phyloP scores from a whole-genome alignment of 2,113 vertebrate species.

The Columba livia region DNA sequence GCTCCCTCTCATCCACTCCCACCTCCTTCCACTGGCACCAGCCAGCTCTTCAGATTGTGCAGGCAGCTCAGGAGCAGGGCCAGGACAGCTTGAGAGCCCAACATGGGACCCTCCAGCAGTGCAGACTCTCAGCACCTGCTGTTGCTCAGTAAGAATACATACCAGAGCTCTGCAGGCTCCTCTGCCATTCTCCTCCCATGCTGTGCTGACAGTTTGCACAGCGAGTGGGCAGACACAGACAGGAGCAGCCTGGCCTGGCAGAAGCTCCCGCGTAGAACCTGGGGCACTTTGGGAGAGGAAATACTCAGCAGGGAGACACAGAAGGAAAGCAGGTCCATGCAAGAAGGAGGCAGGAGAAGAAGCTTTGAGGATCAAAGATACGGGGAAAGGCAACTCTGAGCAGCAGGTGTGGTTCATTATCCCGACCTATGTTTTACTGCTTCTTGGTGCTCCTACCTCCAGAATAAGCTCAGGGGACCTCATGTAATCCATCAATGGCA shows the following conservation, averaged over 20 bases:
- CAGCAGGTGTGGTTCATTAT: not conserved
- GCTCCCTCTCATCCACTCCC: no score
- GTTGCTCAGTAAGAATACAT: no score
- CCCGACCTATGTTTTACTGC: not conserved
- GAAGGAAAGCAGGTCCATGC: not conserved
- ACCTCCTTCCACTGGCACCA: no score
- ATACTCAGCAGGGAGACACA: not conserved
- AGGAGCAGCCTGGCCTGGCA: not conserved
- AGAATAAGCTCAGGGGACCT: not conserved
- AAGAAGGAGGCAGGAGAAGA: no score
- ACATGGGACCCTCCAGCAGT: no score
- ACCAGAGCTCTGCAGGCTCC: not conserved
- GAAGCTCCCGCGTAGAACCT: not conserved
- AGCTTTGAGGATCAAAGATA: not conserved
- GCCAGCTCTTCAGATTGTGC: no score
- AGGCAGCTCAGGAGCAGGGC: no score
- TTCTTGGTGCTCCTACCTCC: not conserved
- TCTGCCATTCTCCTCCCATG: not conserved
- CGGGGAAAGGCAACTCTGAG: not conserved
- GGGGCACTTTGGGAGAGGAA: not conserved
- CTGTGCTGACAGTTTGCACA: not conserved
- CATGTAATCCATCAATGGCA: not conserved
- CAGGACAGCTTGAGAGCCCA: no score
- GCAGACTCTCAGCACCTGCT: no score
- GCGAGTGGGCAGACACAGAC: not conserved